Evolutionary conservation across 2,113 vertebrate species (phyloP), one percentile per base, ranked within the genome.

Genomic region (Puntigrus tetrazona): DNA sequence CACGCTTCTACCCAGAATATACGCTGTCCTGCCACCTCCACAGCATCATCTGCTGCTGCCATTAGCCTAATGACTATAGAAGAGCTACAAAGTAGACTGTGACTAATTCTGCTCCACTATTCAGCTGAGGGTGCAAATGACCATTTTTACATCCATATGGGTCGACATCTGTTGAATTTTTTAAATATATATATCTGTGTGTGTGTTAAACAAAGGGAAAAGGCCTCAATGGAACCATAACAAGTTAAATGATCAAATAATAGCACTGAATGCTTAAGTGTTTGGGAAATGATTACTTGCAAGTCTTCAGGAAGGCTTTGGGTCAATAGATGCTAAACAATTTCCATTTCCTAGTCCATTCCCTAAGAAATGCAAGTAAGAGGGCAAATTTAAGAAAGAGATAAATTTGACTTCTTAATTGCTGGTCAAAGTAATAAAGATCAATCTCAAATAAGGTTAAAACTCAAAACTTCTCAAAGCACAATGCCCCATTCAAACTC

Each of bases 61-160:
- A 88, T 88, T 86, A 88, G 84, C 69, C 77, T 88, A 88, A 88
- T 88, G 87, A 78, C 81, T 86, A 70, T 69, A 88, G 81, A 86
- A 88, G 81, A 85, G 81, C 84, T 85, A 41, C 80, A 78, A 47
- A 88, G 84, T 80, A 67, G 78, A 80, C 78, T 86, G 87, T 88
- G 87, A 88, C 87, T 86, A 88, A 88, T 88, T 88, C 47, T 77
- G 20, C 43, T 78, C 38, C 63, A 72, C 81, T 70, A 81, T 88
- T 88, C 87, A 88, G 78, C 81, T 88, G 81, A 76, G 84, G 73
- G 77, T 80, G 70, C 55, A 86, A 88, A 86, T 84, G 69, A 45
- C 50, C 69, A 47, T 80, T 86, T 86, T 86, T 41, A 77, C 7
- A 55, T 55, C 77, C 81, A 84, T 76, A 85, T 88, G 87, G 73